Conservation (phyloP, 2,888 invertebrate genomes). For the Eledona agricola region DNA sequence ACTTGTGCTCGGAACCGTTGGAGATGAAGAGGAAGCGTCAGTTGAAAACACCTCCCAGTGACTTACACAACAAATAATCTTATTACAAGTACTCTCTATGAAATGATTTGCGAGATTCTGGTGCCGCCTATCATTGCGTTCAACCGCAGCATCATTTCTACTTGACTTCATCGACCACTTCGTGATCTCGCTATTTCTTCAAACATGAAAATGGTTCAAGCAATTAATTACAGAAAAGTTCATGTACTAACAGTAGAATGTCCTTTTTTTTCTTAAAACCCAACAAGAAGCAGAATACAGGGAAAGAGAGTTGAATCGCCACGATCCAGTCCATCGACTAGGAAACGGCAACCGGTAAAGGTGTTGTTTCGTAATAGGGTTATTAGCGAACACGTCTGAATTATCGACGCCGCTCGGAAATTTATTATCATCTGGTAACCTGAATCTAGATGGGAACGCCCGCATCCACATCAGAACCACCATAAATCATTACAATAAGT, state of each 20-base stretch:
- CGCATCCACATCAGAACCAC: slow-evolving; percentile 37
- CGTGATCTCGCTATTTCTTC: neutral
- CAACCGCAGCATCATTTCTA: neutral
- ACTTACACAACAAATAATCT: slow-evolving; percentile 4
- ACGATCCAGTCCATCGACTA: slow-evolving; percentile 13
- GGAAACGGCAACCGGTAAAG: slow-evolving; percentile 29
- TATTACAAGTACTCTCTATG: slow-evolving; percentile 19
- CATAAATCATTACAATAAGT: slow-evolving; percentile 33
- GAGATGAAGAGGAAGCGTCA: slow-evolving; percentile 10
- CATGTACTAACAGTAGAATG: too few relatives aligned
- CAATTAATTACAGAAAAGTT: too few relatives aligned
- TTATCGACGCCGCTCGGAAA: slow-evolving; percentile 48
- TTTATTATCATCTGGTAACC: slow-evolving; percentile 45
- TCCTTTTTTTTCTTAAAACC: neutral
- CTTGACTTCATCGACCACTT: neutral
- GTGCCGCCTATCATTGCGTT: neutral
- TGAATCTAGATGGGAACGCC: slow-evolving; percentile 41
- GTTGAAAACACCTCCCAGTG: slow-evolving; percentile 4
- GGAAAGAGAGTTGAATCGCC: slow-evolving; percentile 5
- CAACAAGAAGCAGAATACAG: slow-evolving; percentile 17
- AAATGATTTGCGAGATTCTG: slow-evolving; percentile 29
- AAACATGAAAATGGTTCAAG: too few relatives aligned
- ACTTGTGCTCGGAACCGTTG: slow-evolving; percentile 30
- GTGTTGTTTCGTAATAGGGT: slow-evolving; percentile 47
- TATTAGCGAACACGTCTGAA: slow-evolving; percentile 47